Base-by-base conservation (phyloP, 2,888 invertebrate species). In the Monopis laevigella region DNA sequence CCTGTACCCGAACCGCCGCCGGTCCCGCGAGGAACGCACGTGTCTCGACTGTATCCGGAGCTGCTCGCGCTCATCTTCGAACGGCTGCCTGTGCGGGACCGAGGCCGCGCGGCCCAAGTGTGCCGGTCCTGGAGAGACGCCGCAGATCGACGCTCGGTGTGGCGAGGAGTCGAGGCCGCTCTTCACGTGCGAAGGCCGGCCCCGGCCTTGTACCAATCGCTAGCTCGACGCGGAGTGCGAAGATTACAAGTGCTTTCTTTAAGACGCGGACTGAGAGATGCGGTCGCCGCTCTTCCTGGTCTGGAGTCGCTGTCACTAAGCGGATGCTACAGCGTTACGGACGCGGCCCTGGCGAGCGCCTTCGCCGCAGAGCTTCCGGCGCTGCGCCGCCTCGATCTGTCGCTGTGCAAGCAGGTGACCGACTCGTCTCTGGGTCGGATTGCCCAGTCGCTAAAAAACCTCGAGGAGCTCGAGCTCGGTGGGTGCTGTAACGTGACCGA, bases 351-450 rank as follows among this genome's bases (percentile, higher is more conserved):
- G 45, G 87, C 88, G 29, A 90, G 90, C 55, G 94, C 95, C 2
- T 90, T 97, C 56, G 84, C 87, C 34, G 82, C 86, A 7, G 91
- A 92, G 51, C 82, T 90, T 48, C 88, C 90, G 40, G 86, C 89
- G 24, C 78, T 97, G 40, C 89, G 88, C 47, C 85, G 88, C 52
- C 83, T 97, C 47, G 93, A 97, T 68, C 82, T 97, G 41, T 94
- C 94, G 34, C 78, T 96, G 44, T 97, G 97, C 78, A 97, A 97
- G 70, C 96, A 96, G 81, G 90, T 97, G 45, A 93, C 94, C n/a
- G 96, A 97, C 69, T 88, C 88, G 18, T 92, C 93, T 40, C 82
- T 96, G 17, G 88, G 89, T 12, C 83, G 90, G 57, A 94, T 96
- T 70, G 91, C 93, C 30, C 90, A 92, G 63, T 88, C 88, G 56